A percentile compares a stretch with the other conserved stretches of the same genome.
phyloP scores from a whole-genome alignment of 1,140 invertebrate species.

The Batillaria attramentaria region DNA sequence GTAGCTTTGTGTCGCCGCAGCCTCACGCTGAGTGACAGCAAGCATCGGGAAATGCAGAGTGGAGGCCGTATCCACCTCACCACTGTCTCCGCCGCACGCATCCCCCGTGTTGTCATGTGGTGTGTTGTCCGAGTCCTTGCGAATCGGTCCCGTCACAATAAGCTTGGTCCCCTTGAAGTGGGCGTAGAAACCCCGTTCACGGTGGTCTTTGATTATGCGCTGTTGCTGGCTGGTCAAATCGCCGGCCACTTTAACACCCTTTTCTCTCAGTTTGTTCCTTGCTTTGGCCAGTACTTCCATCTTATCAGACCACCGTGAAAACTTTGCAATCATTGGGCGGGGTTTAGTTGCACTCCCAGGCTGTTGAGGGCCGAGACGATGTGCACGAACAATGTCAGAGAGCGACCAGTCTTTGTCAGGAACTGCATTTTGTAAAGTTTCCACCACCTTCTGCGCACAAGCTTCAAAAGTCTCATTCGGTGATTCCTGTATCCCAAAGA shows the following conservation, averaged over 20 bases:
- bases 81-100: too few relatives aligned
- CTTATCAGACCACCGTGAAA: background rate
- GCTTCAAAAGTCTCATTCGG: background rate
- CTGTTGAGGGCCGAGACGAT: background rate
- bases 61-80: too few relatives aligned
- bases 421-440: background rate
- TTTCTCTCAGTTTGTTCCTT: background rate
- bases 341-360: background rate
- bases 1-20: too few relatives aligned
- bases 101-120: too few relatives aligned
- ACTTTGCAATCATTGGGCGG: background rate
- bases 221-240: background rate
- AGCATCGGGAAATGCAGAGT: too few relatives aligned
- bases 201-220: too few relatives aligned
- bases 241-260: background rate
- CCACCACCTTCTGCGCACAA: conserved; percentile 3
- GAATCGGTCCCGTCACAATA: background rate
- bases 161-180: background rate
- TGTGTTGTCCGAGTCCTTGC: too few relatives aligned
- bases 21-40: too few relatives aligned
- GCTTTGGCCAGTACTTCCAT: background rate
- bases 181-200: background rate
- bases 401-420: background rate
- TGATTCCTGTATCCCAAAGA: background rate
- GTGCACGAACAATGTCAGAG: conserved; percentile 1